Conservation (phyloP, 2,113 vertebrate genomes). For the Ceyx cyanopectus region DNA sequence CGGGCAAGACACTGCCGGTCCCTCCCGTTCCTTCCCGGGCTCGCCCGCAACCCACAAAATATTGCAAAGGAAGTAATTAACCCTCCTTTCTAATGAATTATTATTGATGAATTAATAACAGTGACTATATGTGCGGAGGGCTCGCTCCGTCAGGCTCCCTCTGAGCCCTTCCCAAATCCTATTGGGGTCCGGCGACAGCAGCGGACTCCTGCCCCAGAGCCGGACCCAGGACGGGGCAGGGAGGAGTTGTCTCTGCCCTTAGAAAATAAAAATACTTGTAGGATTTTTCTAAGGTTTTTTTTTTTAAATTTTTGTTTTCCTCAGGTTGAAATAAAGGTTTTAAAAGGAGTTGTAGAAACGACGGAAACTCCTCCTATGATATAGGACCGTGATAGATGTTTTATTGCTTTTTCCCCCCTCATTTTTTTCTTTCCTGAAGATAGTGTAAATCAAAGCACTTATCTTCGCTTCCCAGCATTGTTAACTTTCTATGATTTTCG, state of each 20-base stretch:
- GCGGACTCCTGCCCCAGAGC: neutral
- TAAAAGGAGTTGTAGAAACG: neutral
- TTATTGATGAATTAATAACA: neutral
- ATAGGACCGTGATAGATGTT: neutral
- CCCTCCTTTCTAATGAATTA: neutral
- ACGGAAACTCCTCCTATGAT: neutral
- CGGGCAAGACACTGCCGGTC: neutral
- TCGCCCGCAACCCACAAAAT: neutral
- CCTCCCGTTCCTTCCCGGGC: neutral
- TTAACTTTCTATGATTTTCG: neutral
- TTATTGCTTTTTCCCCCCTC: fast-evolving
- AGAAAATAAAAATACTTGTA: fast-evolving
- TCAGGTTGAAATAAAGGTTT: neutral
- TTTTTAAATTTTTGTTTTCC: neutral
- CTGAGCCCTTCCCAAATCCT: neutral
- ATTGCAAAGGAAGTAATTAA: neutral
- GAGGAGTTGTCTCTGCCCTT: neutral
- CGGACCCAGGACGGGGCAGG: neutral
- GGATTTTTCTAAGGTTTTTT: fast-evolving
- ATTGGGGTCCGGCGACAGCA: neutral
- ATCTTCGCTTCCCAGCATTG: neutral
- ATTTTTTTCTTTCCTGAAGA: neutral
- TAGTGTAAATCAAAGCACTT: neutral
- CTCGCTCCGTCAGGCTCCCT: neutral
- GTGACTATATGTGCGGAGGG: neutral